Conservation (phyloP, 2,113 vertebrate genomes). For the Pachypanchax playfairii region DNA sequence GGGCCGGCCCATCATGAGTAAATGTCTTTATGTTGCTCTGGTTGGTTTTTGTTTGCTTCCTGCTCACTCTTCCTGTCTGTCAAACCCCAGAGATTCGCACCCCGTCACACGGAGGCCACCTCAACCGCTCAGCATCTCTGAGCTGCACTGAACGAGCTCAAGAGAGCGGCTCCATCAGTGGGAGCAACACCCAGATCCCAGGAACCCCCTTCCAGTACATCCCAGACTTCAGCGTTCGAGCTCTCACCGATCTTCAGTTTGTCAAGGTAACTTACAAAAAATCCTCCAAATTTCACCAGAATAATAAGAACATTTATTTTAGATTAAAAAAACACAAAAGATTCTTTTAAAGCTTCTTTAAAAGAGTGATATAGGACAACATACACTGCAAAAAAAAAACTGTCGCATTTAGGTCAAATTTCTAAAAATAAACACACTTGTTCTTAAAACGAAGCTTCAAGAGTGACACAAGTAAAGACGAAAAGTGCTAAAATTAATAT, state of each 20-base stretch:
- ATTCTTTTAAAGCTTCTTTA: background rate
- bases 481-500: too few relatives aligned
- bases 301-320: too few relatives aligned
- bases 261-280: constrained; percentile 89
- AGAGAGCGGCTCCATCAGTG: constrained; percentile 75
- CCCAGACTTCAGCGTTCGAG: constrained; percentile 93
- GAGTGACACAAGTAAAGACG: too few relatives aligned
- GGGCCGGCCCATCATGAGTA: too few relatives aligned
- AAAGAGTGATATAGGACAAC: too few relatives aligned
- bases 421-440: too few relatives aligned
- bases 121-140: constrained; percentile 91
- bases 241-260: constrained; percentile 90
- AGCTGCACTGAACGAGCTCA: constrained; percentile 84
- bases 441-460: too few relatives aligned
- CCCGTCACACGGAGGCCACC: constrained; percentile 82
- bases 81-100: constrained; percentile 85
- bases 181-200: constrained; percentile 85
- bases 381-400: background rate
- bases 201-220: constrained; percentile 80
- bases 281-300: too few relatives aligned
- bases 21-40: background rate
- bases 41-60: background rate
- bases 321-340: background rate
- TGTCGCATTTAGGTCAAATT: background rate
- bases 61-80: constrained; percentile 26